Conservation (phyloP, 2,888 invertebrate genomes). For the Cosmia trapezina region DNA sequence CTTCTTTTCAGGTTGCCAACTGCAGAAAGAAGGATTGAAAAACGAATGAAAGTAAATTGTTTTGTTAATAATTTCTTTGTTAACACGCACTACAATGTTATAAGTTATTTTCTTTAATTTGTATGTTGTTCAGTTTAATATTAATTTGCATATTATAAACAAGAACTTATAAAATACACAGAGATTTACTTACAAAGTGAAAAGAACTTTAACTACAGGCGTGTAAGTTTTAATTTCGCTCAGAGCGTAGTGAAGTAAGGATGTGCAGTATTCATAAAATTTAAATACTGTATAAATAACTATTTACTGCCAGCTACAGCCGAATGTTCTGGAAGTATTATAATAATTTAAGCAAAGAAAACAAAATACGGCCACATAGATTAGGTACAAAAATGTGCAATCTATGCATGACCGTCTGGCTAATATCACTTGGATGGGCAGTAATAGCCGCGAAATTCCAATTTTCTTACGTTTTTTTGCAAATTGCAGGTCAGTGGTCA, state of each 20-base stretch:
- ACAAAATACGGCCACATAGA: background rate
- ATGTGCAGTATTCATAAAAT: conserved; percentile 29
- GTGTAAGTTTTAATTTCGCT: background rate
- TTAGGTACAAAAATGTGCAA: too few species aligned
- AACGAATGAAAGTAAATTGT: conserved; percentile 10
- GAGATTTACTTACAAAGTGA: background rate
- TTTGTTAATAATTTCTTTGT: conserved; percentile 16
- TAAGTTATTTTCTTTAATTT: conserved; percentile 19
- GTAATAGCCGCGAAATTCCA: too few species aligned
- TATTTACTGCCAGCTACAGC: conserved; percentile 6
- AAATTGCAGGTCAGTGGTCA: too few species aligned
- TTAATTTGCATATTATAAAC: conserved; percentile 31
- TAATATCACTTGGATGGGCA: background rate
- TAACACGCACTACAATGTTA: conserved; percentile 24
- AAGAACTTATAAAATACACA: conserved; percentile 31
- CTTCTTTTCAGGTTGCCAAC: conserved; percentile 29
- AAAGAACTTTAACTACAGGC: conserved; percentile 13
- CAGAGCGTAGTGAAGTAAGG: background rate
- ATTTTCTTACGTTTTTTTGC: too few species aligned
- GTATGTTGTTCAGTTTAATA: conserved; percentile 17
- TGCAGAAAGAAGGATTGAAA: conserved; percentile 38
- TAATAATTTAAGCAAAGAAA: conserved; percentile 15
- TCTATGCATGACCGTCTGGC: background rate
- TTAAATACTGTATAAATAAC: conserved; percentile 32
- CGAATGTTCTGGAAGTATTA: background rate